phyloP scores from a whole-genome alignment of 2,113 vertebrate genomes.

The Phalacrocorax carbo region DNA sequence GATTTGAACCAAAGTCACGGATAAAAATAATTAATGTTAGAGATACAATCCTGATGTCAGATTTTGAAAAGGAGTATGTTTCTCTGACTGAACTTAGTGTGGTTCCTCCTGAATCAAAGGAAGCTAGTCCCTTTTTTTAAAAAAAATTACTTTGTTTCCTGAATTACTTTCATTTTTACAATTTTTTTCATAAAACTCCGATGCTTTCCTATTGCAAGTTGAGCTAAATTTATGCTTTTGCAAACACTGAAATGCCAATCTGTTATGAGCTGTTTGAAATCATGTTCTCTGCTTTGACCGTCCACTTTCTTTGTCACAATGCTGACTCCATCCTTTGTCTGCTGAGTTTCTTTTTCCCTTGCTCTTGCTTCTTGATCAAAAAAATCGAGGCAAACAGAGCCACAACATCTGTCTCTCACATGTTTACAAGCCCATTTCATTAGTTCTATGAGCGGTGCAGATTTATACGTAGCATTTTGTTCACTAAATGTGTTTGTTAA shows the following conservation, averaged over 20 bases:
- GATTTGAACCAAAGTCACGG: background rate
- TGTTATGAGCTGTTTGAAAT: background rate
- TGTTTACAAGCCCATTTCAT: background rate
- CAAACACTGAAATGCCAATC: background rate
- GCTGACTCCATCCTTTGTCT: background rate
- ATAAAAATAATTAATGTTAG: constrained; percentile 25
- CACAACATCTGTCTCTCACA: background rate
- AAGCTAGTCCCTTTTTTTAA: background rate
- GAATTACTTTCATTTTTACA: background rate
- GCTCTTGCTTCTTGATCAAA: background rate
- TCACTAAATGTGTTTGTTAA: background rate
- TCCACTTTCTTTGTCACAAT: background rate
- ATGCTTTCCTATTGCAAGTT: background rate
- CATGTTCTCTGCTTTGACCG: background rate
- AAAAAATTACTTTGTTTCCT: background rate
- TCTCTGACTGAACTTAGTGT: background rate
- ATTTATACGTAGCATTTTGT: background rate
- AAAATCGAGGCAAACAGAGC: background rate
- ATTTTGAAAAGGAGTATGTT: background rate
- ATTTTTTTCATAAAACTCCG: background rate
- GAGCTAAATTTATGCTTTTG: background rate
- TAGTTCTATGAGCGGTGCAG: background rate
- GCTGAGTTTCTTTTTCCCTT: background rate
- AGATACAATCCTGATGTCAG: background rate
- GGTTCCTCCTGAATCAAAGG: background rate